These are phyloP conservation scores for Sitophilus oryzae DNA, from an alignment of 1,140 invertebrate genomes.

Conservation along the genomic window DNA sequence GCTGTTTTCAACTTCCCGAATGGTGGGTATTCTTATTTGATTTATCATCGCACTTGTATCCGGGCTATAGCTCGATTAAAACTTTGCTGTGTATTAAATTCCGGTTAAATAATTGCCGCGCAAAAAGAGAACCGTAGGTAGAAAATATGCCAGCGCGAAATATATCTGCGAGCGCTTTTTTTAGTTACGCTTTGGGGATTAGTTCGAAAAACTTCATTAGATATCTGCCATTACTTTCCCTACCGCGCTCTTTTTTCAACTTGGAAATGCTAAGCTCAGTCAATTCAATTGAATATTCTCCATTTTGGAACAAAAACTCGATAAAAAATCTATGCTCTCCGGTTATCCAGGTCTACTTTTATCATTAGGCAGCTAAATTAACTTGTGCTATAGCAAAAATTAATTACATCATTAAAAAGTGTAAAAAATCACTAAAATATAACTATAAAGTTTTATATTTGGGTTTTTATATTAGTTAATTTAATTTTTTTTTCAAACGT, in stretches of 20 bases:
- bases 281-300: too few species aligned
- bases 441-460: too few species aligned
- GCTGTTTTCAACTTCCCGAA: constrained; percentile 20
- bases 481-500: too few species aligned
- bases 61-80: constrained; percentile 19
- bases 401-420: too few species aligned
- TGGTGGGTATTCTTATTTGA: constrained; percentile 19
- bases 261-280: too few species aligned
- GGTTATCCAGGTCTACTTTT: too few species aligned
- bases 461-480: too few species aligned
- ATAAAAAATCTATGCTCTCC: too few species aligned
- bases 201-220: constrained; percentile 18
- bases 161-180: constrained; percentile 13
- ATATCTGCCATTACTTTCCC: constrained; percentile 11
- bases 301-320: too few species aligned
- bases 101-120: constrained; percentile 21
- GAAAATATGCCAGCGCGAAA: constrained; percentile 18
- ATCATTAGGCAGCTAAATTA: too few species aligned
- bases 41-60: constrained; percentile 23
- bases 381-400: too few species aligned
- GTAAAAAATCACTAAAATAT: too few species aligned
- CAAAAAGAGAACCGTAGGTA: constrained; percentile 21
- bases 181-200: constrained; percentile 10
- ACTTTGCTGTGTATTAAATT: constrained; percentile 24
- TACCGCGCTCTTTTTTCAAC: constrained; percentile 3